Base-by-base conservation (phyloP, 2,113 vertebrate genomes). In the Psittacula cyanocephala region DNA sequence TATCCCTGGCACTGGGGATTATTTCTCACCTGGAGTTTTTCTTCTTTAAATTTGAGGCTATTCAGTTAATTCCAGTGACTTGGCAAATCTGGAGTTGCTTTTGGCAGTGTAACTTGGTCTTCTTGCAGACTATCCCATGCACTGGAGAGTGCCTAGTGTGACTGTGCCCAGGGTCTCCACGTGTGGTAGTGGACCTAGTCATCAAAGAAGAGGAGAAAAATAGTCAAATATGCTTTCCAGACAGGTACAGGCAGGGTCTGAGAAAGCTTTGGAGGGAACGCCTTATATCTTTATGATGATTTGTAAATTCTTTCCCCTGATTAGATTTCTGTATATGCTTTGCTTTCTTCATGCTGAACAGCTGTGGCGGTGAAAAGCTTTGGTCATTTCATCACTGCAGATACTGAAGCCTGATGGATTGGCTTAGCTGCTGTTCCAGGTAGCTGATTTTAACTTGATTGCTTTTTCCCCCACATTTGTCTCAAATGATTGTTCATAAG, bases 191-290 rank as follows among this genome's bases (percentile, higher is more conserved):
- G 10, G 35, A 29, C 9, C 57, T 25, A 2, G 44, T 59, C 23
- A 9, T 7, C 20, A 7, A 3, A 33, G 39, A 37, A 1, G 0
- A 12, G 3, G 14, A 65, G 11, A 25, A 2, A 6, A 17, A 4
- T 13, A 31, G 23, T 29, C 24, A 52, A 16, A 62, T 17, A 17
- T 1, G 1, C 24, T 59, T 47, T 15, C 24, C 43, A 41, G 5
- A 11, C 35, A 55, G 18, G 5, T 44, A 10, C 0, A 15, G 39
- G 47, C 71, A 31, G 20, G 5, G 28, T 28, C 63, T 57, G 65
- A 31, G n/a, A 63, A 65, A 59, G 8, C 39, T 13, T 33, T 29
- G 9, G 11, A 15, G 41, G 14, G 17, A 27, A 27, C 12, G 3
- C 15, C 31, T 57, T 63, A 6, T 31, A 41, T 20, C 27, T 47